These are phyloP conservation scores for Eupeodes luniger DNA, from an alignment of 2,888 invertebrate species.

Conservation along the genomic window DNA sequence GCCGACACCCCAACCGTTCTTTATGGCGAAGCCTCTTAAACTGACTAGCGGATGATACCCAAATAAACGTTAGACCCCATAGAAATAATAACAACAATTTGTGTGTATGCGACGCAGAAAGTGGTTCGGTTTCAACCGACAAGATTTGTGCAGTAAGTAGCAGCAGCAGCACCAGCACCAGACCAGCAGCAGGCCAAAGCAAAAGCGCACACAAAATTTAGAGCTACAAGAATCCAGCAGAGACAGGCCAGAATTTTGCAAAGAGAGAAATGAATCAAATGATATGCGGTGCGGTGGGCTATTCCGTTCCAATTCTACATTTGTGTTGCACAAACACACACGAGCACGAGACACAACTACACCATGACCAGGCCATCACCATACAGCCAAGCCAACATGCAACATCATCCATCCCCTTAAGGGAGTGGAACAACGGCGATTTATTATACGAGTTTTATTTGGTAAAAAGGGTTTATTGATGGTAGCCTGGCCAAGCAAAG, in stretches of 20 bases:
- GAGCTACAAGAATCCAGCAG: conserved; percentile 58
- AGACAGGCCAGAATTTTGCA: conserved; percentile 36
- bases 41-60: conserved; percentile 72
- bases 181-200: conserved; percentile 37
- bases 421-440: conserved; percentile 59
- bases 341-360: conserved; percentile 48
- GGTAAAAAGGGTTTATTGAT: conserved; percentile 55
- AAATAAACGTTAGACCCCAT: conserved; percentile 75
- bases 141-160: conserved; percentile 59
- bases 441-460: conserved; percentile 50
- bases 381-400: too few species aligned
- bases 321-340: conserved; percentile 49
- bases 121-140: conserved; percentile 69
- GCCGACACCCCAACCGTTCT: conserved; percentile 73
- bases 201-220: conserved; percentile 47
- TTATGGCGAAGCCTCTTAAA: conserved; percentile 75
- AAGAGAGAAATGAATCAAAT: conserved; percentile 59
- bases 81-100: conserved; percentile 70
- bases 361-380: not conserved
- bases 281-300: conserved; percentile 24
- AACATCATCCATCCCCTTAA: conserved; percentile 63
- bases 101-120: conserved; percentile 64
- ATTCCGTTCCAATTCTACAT: conserved; percentile 20
- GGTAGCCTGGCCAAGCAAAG: conserved; percentile 36
- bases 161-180: conserved; percentile 39